A percentile compares a stretch with the other conserved stretches of the same genome.
These are phyloP conservation scores for Cololabis saira DNA, from an alignment of 2,113 vertebrate species.

Conservation along the genomic window DNA sequence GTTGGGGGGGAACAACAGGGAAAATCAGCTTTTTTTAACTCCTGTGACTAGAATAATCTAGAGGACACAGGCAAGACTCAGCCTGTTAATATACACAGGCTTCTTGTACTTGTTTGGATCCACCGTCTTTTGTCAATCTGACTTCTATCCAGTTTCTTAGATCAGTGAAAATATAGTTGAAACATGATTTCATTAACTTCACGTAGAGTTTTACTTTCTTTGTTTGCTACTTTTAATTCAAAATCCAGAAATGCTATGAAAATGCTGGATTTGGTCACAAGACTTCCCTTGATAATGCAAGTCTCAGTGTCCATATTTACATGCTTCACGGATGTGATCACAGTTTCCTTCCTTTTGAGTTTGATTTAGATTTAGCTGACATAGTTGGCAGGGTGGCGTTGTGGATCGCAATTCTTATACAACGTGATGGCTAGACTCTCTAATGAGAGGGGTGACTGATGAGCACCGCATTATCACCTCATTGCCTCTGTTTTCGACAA, in stretches of 20 bases:
- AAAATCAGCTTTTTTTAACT: not conserved
- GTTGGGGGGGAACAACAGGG: not conserved
- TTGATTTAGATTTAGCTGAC: too few relatives aligned
- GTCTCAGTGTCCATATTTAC: too few relatives aligned
- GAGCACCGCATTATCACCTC: constrained; percentile 25
- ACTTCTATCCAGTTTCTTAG: not conserved
- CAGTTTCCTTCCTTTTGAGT: too few relatives aligned
- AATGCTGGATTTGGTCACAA: too few relatives aligned
- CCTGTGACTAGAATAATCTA: constrained; percentile 40
- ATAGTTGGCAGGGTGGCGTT: too few relatives aligned
- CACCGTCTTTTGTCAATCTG: too few relatives aligned
- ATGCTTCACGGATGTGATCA: too few relatives aligned
- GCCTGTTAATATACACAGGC: constrained; percentile 2
- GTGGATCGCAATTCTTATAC: not conserved
- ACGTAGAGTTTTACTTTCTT: too few relatives aligned
- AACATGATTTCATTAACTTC: too few relatives aligned
- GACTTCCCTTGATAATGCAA: too few relatives aligned
- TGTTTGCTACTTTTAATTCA: too few relatives aligned
- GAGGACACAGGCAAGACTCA: constrained; percentile 12
- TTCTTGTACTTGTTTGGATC: not conserved
- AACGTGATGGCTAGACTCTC: constrained; percentile 1
- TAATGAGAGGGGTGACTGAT: constrained; percentile 25
- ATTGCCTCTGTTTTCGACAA: constrained; percentile 9
- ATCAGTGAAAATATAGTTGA: not conserved
- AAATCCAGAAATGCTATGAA: too few relatives aligned